Conservation (phyloP, 2,113 vertebrate genomes). For the Osmerus mordax region DNA sequence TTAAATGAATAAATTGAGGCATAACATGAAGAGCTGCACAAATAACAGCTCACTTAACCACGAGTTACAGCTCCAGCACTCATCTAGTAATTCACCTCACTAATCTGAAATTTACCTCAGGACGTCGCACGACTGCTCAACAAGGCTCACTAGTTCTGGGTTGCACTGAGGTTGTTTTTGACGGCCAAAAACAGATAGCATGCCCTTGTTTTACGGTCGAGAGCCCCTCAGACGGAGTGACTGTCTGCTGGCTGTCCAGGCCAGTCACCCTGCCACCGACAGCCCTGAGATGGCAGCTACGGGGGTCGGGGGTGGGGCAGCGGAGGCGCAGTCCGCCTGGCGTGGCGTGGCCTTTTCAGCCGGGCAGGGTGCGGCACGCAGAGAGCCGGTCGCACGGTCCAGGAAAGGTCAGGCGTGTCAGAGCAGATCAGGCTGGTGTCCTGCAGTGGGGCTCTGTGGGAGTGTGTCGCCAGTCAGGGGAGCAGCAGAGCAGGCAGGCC, state of each 20-base stretch:
- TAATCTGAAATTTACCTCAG: not conserved
- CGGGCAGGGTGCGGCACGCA: slow-evolving; percentile 21
- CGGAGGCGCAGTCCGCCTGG: slow-evolving; percentile 29
- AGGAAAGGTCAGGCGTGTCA: slow-evolving; percentile 74
- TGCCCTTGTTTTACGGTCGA: slow-evolving; percentile 42
- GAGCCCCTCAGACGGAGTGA: slow-evolving; percentile 49
- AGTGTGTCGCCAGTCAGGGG: slow-evolving; percentile 61
- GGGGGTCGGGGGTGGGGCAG: slow-evolving; percentile 13
- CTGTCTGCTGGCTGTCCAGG: slow-evolving; percentile 35
- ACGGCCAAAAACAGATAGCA: slow-evolving; percentile 47
- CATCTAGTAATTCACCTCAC: not conserved
- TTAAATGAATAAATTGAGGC: too few species aligned
- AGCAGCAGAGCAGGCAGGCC: slow-evolving; percentile 46
- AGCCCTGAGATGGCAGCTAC: slow-evolving; percentile 26
- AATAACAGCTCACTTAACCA: too few species aligned
- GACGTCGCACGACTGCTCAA: not conserved
- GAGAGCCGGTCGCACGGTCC: slow-evolving; percentile 42
- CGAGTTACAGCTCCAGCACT: not conserved
- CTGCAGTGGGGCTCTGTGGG: slow-evolving; percentile 44
- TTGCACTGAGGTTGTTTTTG: slow-evolving; percentile 12
- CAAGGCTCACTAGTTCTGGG: not conserved
- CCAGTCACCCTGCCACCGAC: slow-evolving; percentile 27
- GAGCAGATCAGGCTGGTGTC: slow-evolving; percentile 63
- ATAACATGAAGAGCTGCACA: too few species aligned
- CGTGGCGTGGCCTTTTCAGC: slow-evolving; percentile 64